phyloP scores from a whole-genome alignment of 1,140 invertebrate species.

The Bradysia coprophila region DNA sequence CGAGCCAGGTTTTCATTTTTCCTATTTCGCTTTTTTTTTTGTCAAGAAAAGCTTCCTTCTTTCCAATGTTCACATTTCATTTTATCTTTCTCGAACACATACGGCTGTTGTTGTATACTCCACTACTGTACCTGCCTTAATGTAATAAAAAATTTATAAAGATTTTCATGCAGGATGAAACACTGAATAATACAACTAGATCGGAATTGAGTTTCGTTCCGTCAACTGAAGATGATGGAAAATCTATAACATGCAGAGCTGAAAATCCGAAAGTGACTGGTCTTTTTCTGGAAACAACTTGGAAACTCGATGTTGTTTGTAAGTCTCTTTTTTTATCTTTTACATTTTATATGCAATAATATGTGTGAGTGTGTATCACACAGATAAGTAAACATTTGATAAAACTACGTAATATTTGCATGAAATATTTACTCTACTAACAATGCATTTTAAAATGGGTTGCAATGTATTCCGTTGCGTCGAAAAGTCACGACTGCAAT shows the following conservation, averaged over 20 bases:
- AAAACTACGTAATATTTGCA: too few species aligned
- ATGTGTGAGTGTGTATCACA: too few species aligned
- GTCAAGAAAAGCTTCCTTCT: too few species aligned
- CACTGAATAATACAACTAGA: constrained; percentile 61
- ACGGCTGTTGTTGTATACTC: too few species aligned
- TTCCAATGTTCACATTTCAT: too few species aligned
- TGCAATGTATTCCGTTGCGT: background rate
- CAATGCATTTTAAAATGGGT: too few species aligned
- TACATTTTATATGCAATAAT: background rate
- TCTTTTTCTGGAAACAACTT: constrained; percentile 59
- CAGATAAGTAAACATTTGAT: too few species aligned
- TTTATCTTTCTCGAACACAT: too few species aligned
- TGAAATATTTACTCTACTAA: too few species aligned
- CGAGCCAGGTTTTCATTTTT: too few species aligned
- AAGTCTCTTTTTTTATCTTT: constrained; percentile 29
- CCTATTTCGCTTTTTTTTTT: too few species aligned
- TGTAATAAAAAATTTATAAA: background rate
- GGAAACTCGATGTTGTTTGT: constrained; percentile 78
- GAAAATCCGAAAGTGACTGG: constrained; percentile 73
- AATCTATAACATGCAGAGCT: constrained; percentile 65
- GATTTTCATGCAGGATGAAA: constrained; percentile 40
- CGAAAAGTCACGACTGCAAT: background rate
- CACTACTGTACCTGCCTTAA: too few species aligned
- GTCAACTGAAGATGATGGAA: constrained; percentile 66
- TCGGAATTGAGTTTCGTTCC: constrained; percentile 71